These are phyloP conservation scores for Drosophila suzukii DNA, from an alignment of 1,140 invertebrate genomes.

Conservation along the genomic window DNA sequence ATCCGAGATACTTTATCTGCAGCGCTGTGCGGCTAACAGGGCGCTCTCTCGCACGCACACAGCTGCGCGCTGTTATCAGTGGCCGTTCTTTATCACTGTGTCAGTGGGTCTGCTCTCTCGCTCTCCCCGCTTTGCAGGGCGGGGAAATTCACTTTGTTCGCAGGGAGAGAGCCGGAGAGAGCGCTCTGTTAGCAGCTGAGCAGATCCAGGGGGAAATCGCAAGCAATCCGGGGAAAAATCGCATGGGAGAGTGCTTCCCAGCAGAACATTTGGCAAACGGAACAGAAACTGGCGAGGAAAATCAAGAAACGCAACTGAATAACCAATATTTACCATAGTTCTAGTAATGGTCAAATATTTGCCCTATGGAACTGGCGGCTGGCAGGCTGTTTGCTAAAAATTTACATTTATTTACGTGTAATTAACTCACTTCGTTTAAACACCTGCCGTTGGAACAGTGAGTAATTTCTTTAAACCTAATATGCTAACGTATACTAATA, in stretches of 20 bases:
- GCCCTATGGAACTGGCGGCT: conserved; percentile 1
- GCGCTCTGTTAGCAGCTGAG: conserved; percentile 12
- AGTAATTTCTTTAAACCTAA: background rate
- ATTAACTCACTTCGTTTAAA: conserved; percentile 2
- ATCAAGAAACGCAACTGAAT: conserved; percentile 11
- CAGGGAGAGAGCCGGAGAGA: background rate
- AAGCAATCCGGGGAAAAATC: too few relatives aligned
- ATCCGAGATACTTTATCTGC: conserved; percentile 3
- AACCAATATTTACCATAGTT: conserved; percentile 18
- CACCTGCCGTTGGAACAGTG: background rate
- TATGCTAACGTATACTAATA: background rate
- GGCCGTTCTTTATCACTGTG: conserved; percentile 65
- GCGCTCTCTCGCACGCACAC: conserved; percentile 45
- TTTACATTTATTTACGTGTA: conserved; percentile 2
- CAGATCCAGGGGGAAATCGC: conserved; percentile 19
- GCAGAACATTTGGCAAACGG: conserved; percentile 12
- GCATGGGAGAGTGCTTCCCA: conserved; percentile 4
- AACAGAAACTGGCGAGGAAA: conserved; percentile 12
- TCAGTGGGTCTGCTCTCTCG: conserved; percentile 66
- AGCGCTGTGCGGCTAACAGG: conserved; percentile 15
- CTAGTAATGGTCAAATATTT: conserved; percentile 27
- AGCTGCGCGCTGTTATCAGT: conserved; percentile 64
- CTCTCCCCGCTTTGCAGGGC: conserved; percentile 11
- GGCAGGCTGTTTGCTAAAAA: conserved; percentile 3
- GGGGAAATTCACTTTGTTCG: conserved; percentile 28